phyloP scores from a whole-genome alignment of 2,888 invertebrate genomes.

The Zaprionus bogoriensis region DNA sequence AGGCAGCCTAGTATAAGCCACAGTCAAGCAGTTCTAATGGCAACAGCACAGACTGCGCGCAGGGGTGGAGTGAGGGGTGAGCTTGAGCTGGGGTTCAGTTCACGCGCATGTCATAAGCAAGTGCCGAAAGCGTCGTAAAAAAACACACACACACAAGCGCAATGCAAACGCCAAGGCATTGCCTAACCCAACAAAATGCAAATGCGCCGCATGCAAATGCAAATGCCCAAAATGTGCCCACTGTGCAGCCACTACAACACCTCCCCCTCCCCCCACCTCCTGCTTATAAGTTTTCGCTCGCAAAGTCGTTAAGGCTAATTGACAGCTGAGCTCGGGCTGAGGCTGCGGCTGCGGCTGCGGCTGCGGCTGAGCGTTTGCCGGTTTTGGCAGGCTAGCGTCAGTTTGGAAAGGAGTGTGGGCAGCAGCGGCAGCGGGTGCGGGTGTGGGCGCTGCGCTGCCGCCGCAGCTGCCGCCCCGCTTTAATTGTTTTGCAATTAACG shows the following conservation, averaged over 20 bases:
- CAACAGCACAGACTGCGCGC: not conserved
- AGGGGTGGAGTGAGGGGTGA: not conserved
- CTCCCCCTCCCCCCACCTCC: not conserved
- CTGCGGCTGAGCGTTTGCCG: slow-evolving; percentile 15
- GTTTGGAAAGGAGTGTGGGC: not conserved
- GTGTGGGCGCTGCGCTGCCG: not conserved
- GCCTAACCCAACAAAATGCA: slow-evolving; percentile 25
- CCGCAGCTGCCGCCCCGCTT: slow-evolving; percentile 10
- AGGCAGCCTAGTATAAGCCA: slow-evolving; percentile 9
- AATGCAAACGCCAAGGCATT: slow-evolving; percentile 12
- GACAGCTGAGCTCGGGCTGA: slow-evolving; percentile 16
- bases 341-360: too few species aligned
- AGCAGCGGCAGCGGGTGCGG: not conserved
- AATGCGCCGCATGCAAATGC: too few species aligned
- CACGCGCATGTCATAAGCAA: not conserved
- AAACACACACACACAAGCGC: too few species aligned
- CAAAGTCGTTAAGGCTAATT: slow-evolving; percentile 12
- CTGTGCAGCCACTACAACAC: too few species aligned
- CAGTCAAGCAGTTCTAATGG: slow-evolving; percentile 29
- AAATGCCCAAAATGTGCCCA: not conserved
- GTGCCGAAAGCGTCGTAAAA: too few species aligned
- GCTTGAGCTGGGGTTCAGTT: not conserved
- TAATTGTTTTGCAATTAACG: slow-evolving; percentile 45
- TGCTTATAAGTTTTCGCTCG: not conserved
- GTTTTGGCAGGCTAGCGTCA: slow-evolving; percentile 32